A percentile compares a stretch with the other conserved stretches of the same genome.
Evolutionary conservation across 2,797 vertebrate genomes (phyloP).

Genomic region (Scarus forsteni): DNA sequence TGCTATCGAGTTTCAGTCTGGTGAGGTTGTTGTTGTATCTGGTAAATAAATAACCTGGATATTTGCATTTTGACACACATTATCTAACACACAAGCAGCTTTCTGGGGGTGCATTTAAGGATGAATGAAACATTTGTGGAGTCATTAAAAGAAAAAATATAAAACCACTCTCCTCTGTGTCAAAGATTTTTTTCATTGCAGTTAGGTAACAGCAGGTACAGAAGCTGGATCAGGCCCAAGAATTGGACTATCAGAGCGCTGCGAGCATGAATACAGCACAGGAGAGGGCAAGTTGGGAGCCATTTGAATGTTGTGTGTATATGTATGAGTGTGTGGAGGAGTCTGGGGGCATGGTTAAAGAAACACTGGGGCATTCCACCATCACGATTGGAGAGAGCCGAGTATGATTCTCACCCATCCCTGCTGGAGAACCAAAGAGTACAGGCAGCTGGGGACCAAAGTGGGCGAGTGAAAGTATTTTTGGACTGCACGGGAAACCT

Average conservation of each 20-base stretch:
- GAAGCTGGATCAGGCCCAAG: conserved; percentile 77
- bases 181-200: conserved; percentile 37
- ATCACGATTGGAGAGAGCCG: conserved; percentile 83
- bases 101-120: conserved; percentile 3
- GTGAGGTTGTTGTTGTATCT: conserved; percentile 39
- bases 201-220: conserved; percentile 83
- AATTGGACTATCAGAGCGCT: conserved; percentile 67
- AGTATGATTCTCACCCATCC: conserved; percentile 79
- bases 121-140: conserved; percentile 3
- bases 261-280: conserved; percentile 67
- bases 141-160: conserved; percentile 11
- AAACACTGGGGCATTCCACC: conserved; percentile 80
- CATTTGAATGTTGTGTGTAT: conserved; percentile 45
- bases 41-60: conserved; percentile 28
- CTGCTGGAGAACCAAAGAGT: conserved; percentile 80
- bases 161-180: conserved; percentile 17
- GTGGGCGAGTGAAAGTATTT: conserved; percentile 90
- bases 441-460: conserved; percentile 84
- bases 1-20: conserved; percentile 49
- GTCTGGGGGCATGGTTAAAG: conserved; percentile 75
- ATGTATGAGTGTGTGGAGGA: conserved; percentile 63
- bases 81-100: background rate
- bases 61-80: conserved; percentile 24
- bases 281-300: conserved; percentile 76
- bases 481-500: conserved; percentile 88